Conservation (phyloP, 2,113 vertebrate species). For the Myrmecophaga tridactyla region DNA sequence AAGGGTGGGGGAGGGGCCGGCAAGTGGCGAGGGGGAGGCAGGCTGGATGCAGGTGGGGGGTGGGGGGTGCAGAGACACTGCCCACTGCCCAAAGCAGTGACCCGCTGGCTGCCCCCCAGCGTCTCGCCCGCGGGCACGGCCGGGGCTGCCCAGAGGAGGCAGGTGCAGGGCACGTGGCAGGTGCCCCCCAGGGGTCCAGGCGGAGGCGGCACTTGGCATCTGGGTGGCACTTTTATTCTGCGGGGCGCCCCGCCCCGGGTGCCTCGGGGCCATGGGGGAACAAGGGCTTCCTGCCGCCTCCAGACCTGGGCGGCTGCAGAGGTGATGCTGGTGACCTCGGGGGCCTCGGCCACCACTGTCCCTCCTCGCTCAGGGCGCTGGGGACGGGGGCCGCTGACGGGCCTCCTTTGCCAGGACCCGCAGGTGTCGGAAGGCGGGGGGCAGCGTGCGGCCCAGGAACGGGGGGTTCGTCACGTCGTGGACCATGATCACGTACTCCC, state of each 20-base stretch:
- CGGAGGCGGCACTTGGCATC: not conserved
- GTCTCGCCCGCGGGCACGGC: no score
- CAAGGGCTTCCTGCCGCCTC: not conserved
- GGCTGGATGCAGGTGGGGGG: no score
- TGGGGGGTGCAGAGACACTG: no score
- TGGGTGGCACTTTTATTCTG: not conserved
- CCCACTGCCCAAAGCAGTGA: no score
- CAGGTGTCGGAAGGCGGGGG: constrained; percentile 68
- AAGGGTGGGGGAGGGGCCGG: not conserved
- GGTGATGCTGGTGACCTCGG: fast-evolving
- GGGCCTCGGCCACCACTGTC: not conserved
- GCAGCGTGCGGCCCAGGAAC: constrained; percentile 65
- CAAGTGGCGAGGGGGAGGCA: not conserved
- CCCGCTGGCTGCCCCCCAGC: no score
- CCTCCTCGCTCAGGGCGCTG: fast-evolving
- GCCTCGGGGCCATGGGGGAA: no score
- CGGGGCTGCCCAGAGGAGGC: no score
- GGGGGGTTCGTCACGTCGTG: constrained; percentile 65
- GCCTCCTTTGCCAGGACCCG: not conserved
- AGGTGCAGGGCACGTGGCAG: no score
- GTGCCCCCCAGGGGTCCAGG: no score
- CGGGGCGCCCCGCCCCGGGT: not conserved
- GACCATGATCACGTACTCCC: constrained; percentile 75
- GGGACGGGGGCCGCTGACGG: fast-evolving
- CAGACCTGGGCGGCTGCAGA: no score